Evolutionary conservation across 2,113 vertebrate genomes (phyloP).

Genomic region (Camarhynchus parvulus): DNA sequence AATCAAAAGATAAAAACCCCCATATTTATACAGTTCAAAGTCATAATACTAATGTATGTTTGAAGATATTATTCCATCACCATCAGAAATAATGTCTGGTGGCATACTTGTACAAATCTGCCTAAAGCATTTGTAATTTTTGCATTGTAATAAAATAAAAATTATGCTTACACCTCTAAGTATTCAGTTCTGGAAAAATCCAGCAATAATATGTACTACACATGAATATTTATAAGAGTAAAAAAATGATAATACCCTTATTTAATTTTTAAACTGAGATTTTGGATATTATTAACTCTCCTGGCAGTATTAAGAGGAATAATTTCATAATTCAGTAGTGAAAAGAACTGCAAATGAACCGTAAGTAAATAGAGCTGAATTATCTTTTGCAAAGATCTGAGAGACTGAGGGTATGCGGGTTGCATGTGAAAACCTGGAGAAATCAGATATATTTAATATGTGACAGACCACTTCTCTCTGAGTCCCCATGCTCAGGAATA

Average conservation of each 20-base stretch:
- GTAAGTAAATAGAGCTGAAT: neutral
- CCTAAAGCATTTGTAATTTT: neutral
- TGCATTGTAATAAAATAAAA: neutral
- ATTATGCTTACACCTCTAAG: neutral
- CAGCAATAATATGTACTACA: neutral
- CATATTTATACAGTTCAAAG: neutral
- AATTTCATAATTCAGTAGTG: constrained; percentile 18
- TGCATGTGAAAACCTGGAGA: neutral
- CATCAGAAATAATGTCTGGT: neutral
- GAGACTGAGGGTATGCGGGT: neutral
- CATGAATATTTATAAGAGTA: constrained; percentile 26
- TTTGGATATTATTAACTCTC: constrained; percentile 13
- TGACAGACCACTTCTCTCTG: neutral
- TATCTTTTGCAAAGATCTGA: neutral
- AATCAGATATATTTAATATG: neutral
- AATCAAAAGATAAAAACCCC: neutral
- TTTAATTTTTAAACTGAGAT: constrained; percentile 49
- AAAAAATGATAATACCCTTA: neutral
- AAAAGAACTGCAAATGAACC: constrained; percentile 12
- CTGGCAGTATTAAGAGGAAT: constrained; percentile 4
- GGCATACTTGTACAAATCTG: neutral
- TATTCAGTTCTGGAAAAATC: constrained; percentile 1
- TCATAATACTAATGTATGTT: neutral
- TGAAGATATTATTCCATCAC: neutral
- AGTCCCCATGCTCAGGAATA: neutral